These are phyloP conservation scores for Squalus acanthias DNA, from an alignment of 2,797 vertebrate genomes.

Conservation along the genomic window DNA sequence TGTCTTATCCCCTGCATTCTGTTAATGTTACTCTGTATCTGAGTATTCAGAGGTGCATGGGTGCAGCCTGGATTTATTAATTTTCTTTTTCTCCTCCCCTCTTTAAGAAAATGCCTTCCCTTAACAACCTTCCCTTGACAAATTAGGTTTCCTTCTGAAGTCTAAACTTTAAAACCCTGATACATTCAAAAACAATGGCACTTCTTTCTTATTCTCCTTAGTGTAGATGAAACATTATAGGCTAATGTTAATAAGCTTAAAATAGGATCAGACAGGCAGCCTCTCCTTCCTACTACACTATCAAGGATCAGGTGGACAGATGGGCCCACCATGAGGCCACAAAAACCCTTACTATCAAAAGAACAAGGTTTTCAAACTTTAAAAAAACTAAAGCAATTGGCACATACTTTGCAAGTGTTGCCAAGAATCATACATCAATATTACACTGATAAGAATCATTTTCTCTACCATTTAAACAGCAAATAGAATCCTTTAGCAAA, in stretches of 20 bases:
- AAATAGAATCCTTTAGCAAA: not conserved
- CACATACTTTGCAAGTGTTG: not conserved
- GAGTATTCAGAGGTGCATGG: not conserved
- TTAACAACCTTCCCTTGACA: not conserved
- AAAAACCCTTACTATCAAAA: not conserved
- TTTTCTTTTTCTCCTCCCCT: not conserved
- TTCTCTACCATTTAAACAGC: not conserved
- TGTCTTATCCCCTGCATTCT: not conserved
- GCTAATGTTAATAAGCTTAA: not conserved
- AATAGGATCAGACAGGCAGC: not conserved
- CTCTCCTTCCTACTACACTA: not conserved
- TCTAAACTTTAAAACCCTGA: not conserved
- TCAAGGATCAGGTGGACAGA: not conserved
- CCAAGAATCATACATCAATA: not conserved
- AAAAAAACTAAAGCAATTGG: not conserved
- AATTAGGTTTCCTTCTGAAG: not conserved
- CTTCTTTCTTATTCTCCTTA: not conserved
- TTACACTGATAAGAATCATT: not conserved
- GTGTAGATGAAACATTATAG: not conserved
- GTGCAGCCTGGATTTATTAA: not conserved
- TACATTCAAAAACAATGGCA: not conserved
- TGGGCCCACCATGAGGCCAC: not conserved
- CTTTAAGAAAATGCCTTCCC: not conserved
- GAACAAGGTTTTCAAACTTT: not conserved
- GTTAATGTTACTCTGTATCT: not conserved